Base-by-base conservation (phyloP, 1,140 invertebrate genomes). In the Camponotus floridanus region DNA sequence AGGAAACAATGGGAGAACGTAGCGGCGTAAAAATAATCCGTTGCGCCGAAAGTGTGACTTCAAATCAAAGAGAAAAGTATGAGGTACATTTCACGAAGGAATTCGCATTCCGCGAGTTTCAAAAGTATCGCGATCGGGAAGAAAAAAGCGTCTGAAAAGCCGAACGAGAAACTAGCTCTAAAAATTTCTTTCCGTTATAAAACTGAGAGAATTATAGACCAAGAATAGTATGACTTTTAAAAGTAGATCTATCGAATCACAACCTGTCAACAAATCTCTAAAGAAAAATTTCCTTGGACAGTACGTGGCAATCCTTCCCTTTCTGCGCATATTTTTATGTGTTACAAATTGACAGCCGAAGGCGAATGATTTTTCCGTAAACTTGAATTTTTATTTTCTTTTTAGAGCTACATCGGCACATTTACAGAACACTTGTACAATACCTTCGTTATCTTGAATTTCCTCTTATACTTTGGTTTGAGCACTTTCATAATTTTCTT, bases 1-100 rank as follows among this genome's bases (percentile, higher is more conserved):
- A 7, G 39, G 73, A 85, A 65, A 85, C 81, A 76, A 85, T 78
- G 61, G 51, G 71, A 65, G n/a, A 42, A n/a, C 26, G 31, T 62
- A 76, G 81, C 5, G 45, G 55, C 81, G 48, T 70, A 83, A 83
- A 83, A 74, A 83, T 83, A 74, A 74, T 74, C 26, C 64, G 64
- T 57, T 55, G 11, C 57, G 36, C n/a, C 67, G 21, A 51, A 51
- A 7, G 18, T 71, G 39, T 36, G 39, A 26, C 39, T 61, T 31
- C 26, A 31, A 62, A 83, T 61, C 79, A 55, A 33, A 15, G 51
- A 59, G 18, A 45, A 73, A 73, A 81, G 39, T 45, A 73, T 51
- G 26, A 59, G 33, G 18, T 42, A 11, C 36, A 59, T 68, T 74
- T 74, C 55, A 61, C 13, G 18, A 36, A 61, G 73, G 13, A n/a